phyloP scores from a whole-genome alignment of 2,113 vertebrate species.

The Steatornis caripensis region DNA sequence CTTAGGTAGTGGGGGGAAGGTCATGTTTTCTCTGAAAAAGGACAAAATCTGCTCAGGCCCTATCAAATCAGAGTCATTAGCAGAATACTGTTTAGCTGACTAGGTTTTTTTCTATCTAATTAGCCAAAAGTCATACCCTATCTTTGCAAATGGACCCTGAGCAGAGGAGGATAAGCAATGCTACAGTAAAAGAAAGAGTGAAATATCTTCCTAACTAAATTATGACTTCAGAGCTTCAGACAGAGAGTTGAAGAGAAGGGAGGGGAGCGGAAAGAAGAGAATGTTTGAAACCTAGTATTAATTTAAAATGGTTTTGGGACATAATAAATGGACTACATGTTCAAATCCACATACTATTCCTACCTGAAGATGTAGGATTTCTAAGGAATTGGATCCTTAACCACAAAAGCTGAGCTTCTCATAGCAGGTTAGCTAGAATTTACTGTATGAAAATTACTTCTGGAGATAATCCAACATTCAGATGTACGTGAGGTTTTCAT shows the following conservation, averaged over 20 bases:
- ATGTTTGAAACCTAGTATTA: neutral
- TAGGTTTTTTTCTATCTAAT: neutral
- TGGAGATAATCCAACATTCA: neutral
- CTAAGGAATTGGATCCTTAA: neutral
- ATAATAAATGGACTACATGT: neutral
- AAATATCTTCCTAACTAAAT: neutral
- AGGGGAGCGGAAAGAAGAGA: neutral
- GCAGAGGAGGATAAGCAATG: neutral
- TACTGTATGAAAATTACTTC: neutral
- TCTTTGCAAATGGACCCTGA: neutral
- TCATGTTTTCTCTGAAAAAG: neutral
- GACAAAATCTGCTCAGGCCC: neutral
- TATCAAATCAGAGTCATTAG: neutral
- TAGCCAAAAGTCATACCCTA: neutral
- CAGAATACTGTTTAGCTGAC: neutral
- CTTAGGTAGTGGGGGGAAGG: neutral
- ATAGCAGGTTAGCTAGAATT: neutral
- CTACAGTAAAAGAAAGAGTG: neutral
- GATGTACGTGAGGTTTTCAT: neutral
- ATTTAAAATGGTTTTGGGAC: neutral
- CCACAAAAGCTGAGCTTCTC: neutral
- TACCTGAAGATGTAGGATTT: neutral
- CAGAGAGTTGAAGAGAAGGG: neutral
- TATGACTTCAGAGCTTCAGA: neutral
- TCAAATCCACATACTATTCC: neutral